These are phyloP conservation scores for Chesias legatella DNA, from an alignment of 2,888 invertebrate species.

Conservation along the genomic window DNA sequence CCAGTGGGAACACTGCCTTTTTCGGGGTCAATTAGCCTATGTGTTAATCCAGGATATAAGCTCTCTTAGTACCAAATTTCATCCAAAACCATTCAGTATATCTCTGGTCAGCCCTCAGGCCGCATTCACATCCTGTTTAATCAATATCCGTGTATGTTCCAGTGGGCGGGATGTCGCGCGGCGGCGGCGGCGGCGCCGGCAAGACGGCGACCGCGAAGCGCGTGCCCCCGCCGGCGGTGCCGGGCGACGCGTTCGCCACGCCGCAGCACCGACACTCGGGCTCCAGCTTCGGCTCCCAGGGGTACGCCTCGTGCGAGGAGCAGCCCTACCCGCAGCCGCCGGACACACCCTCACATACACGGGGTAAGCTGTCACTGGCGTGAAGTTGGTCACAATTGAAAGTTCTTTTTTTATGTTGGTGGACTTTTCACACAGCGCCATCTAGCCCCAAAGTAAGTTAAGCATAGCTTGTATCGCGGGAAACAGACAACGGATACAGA, in stretches of 20 bases:
- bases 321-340: constrained; percentile 84
- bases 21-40: too few species aligned
- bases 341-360: constrained; percentile 80
- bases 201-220: constrained; percentile 92
- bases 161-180: constrained; percentile 95
- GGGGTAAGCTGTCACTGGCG: constrained; percentile 61
- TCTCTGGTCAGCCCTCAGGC: too few species aligned
- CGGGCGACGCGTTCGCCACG: constrained; percentile 84
- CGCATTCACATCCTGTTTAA: constrained; percentile 4
- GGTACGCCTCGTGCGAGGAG: constrained; percentile 89
- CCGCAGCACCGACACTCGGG: constrained; percentile 87
- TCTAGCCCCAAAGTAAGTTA: too few species aligned
- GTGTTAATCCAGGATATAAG: too few species aligned
- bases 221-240: constrained; percentile 93
- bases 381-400: too few species aligned
- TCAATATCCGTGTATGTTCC: constrained; percentile 50
- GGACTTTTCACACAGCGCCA: too few species aligned
- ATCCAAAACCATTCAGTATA: too few species aligned
- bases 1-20: too few species aligned
- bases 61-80: too few species aligned
- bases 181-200: constrained; percentile 83
- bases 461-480: too few species aligned
- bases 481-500: too few species aligned
- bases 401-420: too few species aligned
- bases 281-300: constrained; percentile 88